Evolutionary conservation across 1,140 invertebrate species (phyloP).

Genomic region (Diuraphis noxia): DNA sequence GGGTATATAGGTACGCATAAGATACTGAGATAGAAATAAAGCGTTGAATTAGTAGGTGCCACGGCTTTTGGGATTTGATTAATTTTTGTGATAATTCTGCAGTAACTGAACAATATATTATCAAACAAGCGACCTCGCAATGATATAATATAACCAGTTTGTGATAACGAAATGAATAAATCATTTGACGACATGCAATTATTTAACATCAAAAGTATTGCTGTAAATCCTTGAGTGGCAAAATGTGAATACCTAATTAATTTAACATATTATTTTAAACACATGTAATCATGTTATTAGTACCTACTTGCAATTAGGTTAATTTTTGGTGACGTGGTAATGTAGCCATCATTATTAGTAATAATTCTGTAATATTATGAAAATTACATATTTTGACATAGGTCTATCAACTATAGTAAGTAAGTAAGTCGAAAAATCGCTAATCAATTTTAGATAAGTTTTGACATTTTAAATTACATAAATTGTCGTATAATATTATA

Average conservation of each 20-base stretch:
- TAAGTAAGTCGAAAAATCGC: no score
- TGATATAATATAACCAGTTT: neutral
- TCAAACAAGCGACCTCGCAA: neutral
- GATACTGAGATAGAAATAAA: neutral
- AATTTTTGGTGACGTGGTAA: neutral
- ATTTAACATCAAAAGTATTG: neutral
- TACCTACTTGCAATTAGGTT: neutral
- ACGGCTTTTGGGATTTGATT: neutral
- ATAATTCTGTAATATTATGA: no score
- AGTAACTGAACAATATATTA: neutral
- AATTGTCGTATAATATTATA: no score
- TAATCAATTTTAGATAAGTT: no score
- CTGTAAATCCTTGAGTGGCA: neutral
- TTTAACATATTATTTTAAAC: neutral
- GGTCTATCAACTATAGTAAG: no score
- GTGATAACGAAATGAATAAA: neutral
- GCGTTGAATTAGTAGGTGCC: neutral
- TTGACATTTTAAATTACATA: no score
- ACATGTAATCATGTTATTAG: no score
- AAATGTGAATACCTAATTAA: neutral
- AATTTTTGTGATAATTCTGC: neutral
- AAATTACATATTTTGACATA: no score
- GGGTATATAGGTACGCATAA: rapidly evolving
- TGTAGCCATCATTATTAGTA: neutral
- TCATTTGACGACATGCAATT: neutral